A percentile compares a stretch with the other conserved stretches of the same genome.
Conservation (phyloP, 2,888 invertebrate genomes). For the Cephus pulcher region DNA sequence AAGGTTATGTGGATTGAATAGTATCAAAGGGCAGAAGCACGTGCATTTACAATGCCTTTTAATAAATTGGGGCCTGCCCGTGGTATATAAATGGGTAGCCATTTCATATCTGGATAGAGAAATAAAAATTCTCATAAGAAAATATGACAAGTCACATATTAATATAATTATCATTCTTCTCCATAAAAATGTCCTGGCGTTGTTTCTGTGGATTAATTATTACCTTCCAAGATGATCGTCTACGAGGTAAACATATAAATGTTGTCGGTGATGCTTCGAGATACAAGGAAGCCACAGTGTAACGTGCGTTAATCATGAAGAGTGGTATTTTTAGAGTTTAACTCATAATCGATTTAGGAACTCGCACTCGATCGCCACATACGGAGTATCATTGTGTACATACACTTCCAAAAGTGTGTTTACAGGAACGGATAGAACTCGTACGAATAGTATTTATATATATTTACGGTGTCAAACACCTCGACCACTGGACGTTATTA, state of each 20-base stretch:
- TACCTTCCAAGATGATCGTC: not conserved
- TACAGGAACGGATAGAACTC: not conserved
- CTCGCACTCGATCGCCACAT: no score
- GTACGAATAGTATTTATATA: not conserved
- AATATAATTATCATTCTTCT: no score
- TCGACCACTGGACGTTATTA: not conserved
- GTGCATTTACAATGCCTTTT: not conserved
- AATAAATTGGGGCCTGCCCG: not conserved
- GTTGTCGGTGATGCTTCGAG: not conserved
- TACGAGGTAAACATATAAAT: not conserved
- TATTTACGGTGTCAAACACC: not conserved
- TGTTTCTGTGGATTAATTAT: not conserved
- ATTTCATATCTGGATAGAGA: not conserved
- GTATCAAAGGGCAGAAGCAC: slow-evolving; percentile 7
- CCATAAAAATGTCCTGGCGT: not conserved
- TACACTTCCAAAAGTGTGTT: not conserved
- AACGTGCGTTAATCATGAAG: not conserved
- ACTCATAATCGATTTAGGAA: not conserved
- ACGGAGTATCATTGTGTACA: not conserved
- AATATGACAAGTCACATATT: no score
- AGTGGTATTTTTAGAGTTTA: not conserved
- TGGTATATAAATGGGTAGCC: not conserved
- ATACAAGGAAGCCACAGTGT: not conserved
- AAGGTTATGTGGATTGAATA: slow-evolving; percentile 3
- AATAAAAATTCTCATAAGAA: not conserved